Percentiles rank a stretch among this genome's conserved stretches.
Conservation (phyloP, 2,113 vertebrate genomes). For the Apteryx owenii region DNA sequence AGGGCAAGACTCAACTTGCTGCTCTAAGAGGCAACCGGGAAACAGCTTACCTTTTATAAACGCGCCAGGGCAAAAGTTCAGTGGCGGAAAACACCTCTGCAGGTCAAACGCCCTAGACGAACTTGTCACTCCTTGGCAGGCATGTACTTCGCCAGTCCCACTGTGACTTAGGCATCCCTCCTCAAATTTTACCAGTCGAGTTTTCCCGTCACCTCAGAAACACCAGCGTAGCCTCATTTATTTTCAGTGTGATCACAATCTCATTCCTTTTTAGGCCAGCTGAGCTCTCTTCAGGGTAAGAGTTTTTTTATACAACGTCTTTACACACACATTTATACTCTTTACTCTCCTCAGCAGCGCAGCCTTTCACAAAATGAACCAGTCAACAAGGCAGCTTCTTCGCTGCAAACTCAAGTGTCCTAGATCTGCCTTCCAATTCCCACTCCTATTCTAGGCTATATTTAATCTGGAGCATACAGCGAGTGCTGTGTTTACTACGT, state of each 20-base stretch:
- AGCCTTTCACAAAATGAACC: not conserved
- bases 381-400: not conserved
- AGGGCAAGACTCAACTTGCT: not conserved
- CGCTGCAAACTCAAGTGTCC: not conserved
- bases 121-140: not conserved
- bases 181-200: not conserved
- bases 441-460: not conserved
- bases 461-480: not conserved
- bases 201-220: not conserved
- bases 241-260: not conserved
- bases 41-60: not conserved
- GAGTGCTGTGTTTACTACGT: not conserved
- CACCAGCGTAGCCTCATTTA: not conserved
- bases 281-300: not conserved
- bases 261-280: rapidly evolving
- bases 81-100: not conserved
- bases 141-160: not conserved
- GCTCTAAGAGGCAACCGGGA: not conserved
- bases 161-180: not conserved
- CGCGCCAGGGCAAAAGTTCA: rapidly evolving
- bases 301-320: not conserved
- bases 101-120: not conserved
- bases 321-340: not conserved
- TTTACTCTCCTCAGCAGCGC: not conserved
- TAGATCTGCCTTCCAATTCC: not conserved